Evolutionary conservation across 1,140 invertebrate genomes (phyloP), one percentile per base, ranked within the genome.

Genomic region (Drosophila novamexicana): DNA sequence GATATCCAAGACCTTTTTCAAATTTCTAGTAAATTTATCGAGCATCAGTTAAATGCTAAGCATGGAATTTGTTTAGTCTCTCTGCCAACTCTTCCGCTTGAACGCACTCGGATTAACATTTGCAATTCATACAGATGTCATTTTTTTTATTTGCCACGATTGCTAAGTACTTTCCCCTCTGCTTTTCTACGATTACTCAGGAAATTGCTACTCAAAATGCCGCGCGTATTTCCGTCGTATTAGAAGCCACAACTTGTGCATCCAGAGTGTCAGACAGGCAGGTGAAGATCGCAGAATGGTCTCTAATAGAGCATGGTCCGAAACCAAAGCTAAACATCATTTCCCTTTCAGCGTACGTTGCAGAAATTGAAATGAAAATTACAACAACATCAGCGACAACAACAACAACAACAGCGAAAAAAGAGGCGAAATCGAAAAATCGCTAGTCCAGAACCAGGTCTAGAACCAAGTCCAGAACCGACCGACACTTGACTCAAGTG

Each of bases 331-430:
- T 62, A 73, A 83, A 89, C 85, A 89, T 84, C 85, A 89, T 89
- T 89, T 89, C 84, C 74, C 84, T 89, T 89, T 89, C 84, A 89
- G 84, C 84, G 67, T 63, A 75, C 52, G 65, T 64, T 76, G 83
- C 80, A 84, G 77, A 89, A 89, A 88, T 89, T 84, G 84, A 88
- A 88, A 89, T 89, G 77, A 89, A 89, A 89, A 89, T 90, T 84
- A 71, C 84, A 79, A 86, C 69, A 83, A 78, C 22, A 22, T 22
- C 22, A 22, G 22, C 22, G 53, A 66, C 18, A 62, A 49, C 61
- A 10, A 14, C 18, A 18, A 71, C 84, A 79, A 86, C 22, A 32
- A 50, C 2, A 22, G 8, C 14, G 12, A 52, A 36, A 42, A 68
- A n/a, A 57, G 52, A 68, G 34, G 42, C 57, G 53, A 57, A 70